phyloP scores from a whole-genome alignment of 2,113 vertebrate genomes.

The Nycticebus coucang region DNA sequence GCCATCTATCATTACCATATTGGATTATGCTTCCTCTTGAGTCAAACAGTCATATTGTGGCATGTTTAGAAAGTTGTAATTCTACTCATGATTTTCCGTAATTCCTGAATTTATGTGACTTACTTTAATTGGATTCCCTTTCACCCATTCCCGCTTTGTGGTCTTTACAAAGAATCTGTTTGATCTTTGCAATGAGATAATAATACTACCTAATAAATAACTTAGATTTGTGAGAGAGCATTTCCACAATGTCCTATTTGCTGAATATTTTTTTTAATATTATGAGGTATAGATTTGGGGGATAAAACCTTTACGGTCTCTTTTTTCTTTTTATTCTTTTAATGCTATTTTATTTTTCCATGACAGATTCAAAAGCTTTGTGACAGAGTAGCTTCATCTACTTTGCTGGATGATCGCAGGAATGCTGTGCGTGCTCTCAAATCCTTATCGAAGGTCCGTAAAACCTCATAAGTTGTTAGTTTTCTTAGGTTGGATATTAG shows the following conservation, averaged over 20 bases:
- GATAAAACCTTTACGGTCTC: neutral
- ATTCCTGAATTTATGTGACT: neutral
- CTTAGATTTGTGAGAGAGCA: neutral
- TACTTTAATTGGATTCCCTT: conserved; percentile 14
- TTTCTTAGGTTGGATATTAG: neutral
- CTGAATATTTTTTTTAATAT: conserved; percentile 2
- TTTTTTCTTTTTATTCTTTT: neutral
- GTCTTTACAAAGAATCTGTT: conserved; percentile 28
- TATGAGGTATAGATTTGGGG: neutral
- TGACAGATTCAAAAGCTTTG: conserved; percentile 97
- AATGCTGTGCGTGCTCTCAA: conserved; percentile 98
- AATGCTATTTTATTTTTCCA: neutral
- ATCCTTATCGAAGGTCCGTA: conserved; percentile 91
- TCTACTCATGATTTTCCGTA: neutral
- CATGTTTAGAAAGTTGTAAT: neutral
- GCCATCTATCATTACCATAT: neutral
- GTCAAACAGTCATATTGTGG: neutral
- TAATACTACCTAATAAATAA: neutral
- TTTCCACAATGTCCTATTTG: neutral
- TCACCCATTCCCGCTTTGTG: neutral
- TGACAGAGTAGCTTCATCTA: conserved; percentile 97
- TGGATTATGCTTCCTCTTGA: neutral
- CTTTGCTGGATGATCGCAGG: conserved; percentile 94
- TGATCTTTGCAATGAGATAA: neutral
- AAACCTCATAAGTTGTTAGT: neutral